Conservation (phyloP, 1,140 invertebrate genomes). For the Heliconius melpomene region DNA sequence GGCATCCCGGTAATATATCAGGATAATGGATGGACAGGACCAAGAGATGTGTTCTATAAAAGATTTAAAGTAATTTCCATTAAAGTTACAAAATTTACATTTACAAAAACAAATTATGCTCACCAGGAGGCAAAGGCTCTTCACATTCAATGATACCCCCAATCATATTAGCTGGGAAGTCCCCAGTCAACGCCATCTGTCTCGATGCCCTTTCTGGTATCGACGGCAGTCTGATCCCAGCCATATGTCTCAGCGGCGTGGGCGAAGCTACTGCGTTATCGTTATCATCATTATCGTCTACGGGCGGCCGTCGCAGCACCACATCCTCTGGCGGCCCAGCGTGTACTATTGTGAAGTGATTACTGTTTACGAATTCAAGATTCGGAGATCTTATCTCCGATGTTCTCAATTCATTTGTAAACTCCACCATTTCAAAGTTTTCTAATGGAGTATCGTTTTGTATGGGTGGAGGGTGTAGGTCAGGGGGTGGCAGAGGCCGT, state of each 20-base stretch:
- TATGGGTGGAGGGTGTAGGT: conserved; percentile 78
- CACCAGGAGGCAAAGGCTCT: conserved; percentile 92
- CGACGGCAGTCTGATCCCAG: conserved; percentile 89
- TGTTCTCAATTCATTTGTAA: conserved; percentile 76
- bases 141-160: conserved; percentile 84
- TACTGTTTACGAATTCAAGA: conserved; percentile 76
- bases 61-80: too few species aligned
- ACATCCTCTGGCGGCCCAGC: conserved; percentile 74
- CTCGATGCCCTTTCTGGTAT: conserved; percentile 87
- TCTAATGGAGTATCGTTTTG: conserved; percentile 68
- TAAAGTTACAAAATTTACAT: background rate
- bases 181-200: conserved; percentile 84
- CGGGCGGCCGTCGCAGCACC: conserved; percentile 57
- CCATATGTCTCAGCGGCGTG: conserved; percentile 86
- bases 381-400: conserved; percentile 80
- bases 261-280: conserved; percentile 77
- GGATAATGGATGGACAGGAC: too few species aligned
- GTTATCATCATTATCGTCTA: conserved; percentile 70
- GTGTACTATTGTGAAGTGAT: conserved; percentile 77
- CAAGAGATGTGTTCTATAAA: too few species aligned
- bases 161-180: conserved; percentile 80
- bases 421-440: conserved; percentile 76
- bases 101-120: conserved; percentile 48
- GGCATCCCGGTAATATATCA: too few species aligned
- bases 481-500: conserved; percentile 74